Evolutionary conservation across 2,113 vertebrate genomes (phyloP).

Genomic region (Empidonax alnorum): DNA sequence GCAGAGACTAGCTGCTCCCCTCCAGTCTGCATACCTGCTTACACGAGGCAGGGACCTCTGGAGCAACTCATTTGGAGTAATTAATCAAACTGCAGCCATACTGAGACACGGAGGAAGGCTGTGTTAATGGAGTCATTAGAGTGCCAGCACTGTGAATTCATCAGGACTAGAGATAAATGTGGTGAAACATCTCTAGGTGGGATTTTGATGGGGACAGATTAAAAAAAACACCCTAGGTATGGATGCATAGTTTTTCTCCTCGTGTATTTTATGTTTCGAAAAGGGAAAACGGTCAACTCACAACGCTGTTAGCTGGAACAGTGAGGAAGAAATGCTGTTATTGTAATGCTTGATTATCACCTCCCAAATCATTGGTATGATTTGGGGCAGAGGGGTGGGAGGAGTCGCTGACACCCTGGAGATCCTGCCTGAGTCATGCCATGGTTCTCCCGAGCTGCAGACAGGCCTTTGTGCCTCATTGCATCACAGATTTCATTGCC

Average conservation of each 20-base stretch:
- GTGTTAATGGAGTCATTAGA: constrained; percentile 70
- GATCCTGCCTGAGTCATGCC: accelerated
- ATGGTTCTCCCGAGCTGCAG: background rate
- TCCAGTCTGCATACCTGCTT: background rate
- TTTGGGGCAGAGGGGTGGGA: background rate
- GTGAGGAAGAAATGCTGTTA: background rate
- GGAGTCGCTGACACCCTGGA: background rate
- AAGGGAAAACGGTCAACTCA: background rate
- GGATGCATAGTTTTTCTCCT: background rate
- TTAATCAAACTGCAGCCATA: constrained; percentile 59
- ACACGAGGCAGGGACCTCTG: background rate
- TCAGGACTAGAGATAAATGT: constrained; percentile 22
- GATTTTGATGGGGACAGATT: background rate
- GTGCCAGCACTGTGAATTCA: background rate
- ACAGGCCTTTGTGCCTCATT: accelerated
- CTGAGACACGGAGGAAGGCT: constrained; percentile 32
- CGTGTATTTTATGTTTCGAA: background rate
- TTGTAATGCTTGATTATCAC: background rate
- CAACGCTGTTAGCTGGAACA: background rate
- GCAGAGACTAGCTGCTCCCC: background rate
- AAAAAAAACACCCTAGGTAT: background rate
- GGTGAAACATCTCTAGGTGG: constrained; percentile 13
- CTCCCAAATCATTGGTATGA: background rate
- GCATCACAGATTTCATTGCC: accelerated
- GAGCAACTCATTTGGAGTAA: constrained; percentile 47